These are phyloP conservation scores for fruit fly (Drosophila melanogaster) DNA, from an alignment of 1,140 invertebrate species.

Conservation along the genomic window DNA sequence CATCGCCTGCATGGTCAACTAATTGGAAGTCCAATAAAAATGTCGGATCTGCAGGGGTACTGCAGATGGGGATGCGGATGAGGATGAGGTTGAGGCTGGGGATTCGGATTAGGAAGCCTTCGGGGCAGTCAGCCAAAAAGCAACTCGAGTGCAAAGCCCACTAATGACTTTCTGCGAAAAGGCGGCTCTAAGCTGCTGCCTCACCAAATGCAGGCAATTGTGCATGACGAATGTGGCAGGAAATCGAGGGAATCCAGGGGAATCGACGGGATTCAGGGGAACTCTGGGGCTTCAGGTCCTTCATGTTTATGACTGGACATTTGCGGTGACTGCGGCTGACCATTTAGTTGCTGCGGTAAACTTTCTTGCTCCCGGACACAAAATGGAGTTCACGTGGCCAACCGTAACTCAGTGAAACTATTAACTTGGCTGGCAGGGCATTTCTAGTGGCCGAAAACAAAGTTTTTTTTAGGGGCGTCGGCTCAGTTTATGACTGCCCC, in stretches of 20 bases:
- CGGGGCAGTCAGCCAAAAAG: constrained; percentile 61
- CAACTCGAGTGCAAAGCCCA: constrained; percentile 75
- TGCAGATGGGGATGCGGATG: background rate
- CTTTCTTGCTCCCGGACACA: constrained; percentile 62
- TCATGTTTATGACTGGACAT: constrained; percentile 77
- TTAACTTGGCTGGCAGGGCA: constrained; percentile 43
- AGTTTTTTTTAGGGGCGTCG: constrained; percentile 46
- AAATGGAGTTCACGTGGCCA: constrained; percentile 72
- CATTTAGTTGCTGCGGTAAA: constrained; percentile 60
- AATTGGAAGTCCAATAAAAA: constrained; percentile 84
- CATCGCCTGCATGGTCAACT: constrained; percentile 62
- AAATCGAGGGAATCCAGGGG: constrained; percentile 13
- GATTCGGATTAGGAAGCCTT: constrained; percentile 2
- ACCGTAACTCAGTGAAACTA: constrained; percentile 61
- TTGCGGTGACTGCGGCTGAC: constrained; percentile 72
- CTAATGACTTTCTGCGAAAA: constrained; percentile 79
- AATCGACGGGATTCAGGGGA: background rate
- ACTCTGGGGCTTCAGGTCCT: constrained; percentile 1
- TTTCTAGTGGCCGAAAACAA: constrained; percentile 34
- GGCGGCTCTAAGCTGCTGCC: constrained; percentile 51
- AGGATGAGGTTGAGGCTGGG: background rate
- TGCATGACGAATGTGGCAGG: constrained; percentile 80
- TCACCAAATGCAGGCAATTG: constrained; percentile 73
- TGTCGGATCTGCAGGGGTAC: constrained; percentile 65
- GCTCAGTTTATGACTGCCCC: constrained; percentile 55